phyloP scores from a whole-genome alignment of 1,140 invertebrate species.

The Lucilia cuprina region DNA sequence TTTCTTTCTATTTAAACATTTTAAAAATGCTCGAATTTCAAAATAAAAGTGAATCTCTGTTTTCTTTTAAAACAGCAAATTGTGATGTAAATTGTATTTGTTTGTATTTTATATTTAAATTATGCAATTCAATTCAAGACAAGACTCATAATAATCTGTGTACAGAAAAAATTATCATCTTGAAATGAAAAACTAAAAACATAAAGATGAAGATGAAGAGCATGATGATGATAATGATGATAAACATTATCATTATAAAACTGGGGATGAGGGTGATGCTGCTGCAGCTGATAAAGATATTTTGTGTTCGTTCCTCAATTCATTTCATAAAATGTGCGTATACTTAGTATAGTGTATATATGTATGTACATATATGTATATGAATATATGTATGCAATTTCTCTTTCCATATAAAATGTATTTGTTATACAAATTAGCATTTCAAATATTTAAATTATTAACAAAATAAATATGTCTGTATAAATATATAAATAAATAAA shows the following conservation, averaged over 20 bases:
- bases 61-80: too few relatives aligned
- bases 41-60: too few relatives aligned
- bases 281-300: neutral
- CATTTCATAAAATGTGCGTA: neutral
- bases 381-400: neutral
- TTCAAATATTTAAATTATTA: neutral
- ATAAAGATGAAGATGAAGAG: neutral
- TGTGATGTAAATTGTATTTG: neutral
- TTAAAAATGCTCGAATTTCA: too few relatives aligned
- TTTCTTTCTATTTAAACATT: too few relatives aligned
- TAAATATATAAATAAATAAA: neutral
- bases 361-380: too few relatives aligned
- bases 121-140: neutral
- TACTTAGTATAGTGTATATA: neutral
- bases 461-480: neutral
- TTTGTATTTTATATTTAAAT: neutral
- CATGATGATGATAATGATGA: neutral
- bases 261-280: neutral
- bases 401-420: neutral
- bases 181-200: neutral
- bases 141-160: neutral
- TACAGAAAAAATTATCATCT: constrained; percentile 3
- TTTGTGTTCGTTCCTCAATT: neutral
- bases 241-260: neutral
- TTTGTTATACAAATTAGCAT: neutral